Conservation (phyloP, 2,113 vertebrate species). For the Epinephelus lanceolatus region DNA sequence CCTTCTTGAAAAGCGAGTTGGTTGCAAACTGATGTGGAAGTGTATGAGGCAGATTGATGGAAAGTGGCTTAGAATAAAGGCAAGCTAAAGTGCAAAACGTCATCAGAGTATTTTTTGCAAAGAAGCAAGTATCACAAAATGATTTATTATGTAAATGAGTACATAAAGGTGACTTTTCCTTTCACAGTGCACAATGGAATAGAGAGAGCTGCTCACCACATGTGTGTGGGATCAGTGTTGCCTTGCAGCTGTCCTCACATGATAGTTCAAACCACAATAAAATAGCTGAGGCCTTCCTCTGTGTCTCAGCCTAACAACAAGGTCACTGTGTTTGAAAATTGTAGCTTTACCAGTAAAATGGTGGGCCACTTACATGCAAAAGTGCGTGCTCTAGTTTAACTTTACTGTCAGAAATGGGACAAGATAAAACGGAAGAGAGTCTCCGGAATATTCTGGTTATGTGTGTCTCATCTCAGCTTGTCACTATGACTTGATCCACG, state of each 20-base stretch:
- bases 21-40: neutral
- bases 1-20: neutral
- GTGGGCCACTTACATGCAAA: neutral
- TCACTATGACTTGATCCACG: constrained; percentile 17
- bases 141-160: neutral
- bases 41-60: neutral
- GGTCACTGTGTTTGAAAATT: constrained; percentile 14
- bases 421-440: constrained; percentile 39
- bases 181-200: constrained; percentile 8
- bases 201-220: constrained; percentile 35
- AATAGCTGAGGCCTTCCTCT: neutral
- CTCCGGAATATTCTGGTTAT: constrained; percentile 35
- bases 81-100: neutral
- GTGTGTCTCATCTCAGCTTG: constrained; percentile 48
- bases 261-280: constrained; percentile 1
- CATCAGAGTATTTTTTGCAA: constrained; percentile 3
- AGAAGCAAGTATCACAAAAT: neutral
- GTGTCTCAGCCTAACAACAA: constrained; percentile 3
- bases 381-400: constrained; percentile 50
- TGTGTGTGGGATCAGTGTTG: constrained; percentile 56
- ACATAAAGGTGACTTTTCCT: constrained; percentile 9
- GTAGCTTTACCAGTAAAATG: neutral
- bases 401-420: constrained; percentile 54
- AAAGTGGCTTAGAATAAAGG: neutral
- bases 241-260: constrained; percentile 32